Base-by-base conservation (phyloP, 2,797 vertebrate genomes). In the Melanotaenia boesemani region DNA sequence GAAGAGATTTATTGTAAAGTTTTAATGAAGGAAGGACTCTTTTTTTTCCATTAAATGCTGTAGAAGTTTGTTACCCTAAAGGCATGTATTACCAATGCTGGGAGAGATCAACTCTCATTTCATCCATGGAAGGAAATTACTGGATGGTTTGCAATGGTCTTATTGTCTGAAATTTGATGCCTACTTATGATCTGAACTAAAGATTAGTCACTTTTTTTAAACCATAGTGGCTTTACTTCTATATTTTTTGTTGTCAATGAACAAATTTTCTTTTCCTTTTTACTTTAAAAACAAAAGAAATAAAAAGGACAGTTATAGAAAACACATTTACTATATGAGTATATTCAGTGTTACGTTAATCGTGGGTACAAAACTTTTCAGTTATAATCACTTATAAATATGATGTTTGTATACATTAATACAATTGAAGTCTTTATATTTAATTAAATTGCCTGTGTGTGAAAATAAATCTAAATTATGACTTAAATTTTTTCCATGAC, bases 401-500 rank as follows among this genome's bases (percentile, higher is more conserved):
- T 44, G 15, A 12, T 41, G 39, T 41, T 16, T 18, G 12, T 11
- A 44, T 44, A 44, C 1, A 6, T 44, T 44, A 5, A 6, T 16
- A 18, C 5, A 18, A 18, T 2, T 5, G 1, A 18, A 44, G 3
- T 15, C 12, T 18, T 13, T 13, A 15, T 41, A 15, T 41, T 41
- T 41, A 13, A 41, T 15, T 41, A 16, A 41, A 41, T 18, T 44
- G 3, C 16, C 11, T 13, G 0, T 5, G 0, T 5, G 9, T 55
- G 5, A 28, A 26, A n/a, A 50, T 50, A 22, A 10, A 22, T n/a
- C 2, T 55, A 30, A 63, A 72, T 70, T 60, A 52, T 56, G 72
- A 59, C 34, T 72, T 16, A 12, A 20, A 70, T 71, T 72, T 77
- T 68, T 72, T 62, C 81, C 34, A 28, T 68, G 79, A 77, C 79